These are phyloP conservation scores for Drosophila oshimai DNA, from an alignment of 1,140 invertebrate species.

Conservation along the genomic window DNA sequence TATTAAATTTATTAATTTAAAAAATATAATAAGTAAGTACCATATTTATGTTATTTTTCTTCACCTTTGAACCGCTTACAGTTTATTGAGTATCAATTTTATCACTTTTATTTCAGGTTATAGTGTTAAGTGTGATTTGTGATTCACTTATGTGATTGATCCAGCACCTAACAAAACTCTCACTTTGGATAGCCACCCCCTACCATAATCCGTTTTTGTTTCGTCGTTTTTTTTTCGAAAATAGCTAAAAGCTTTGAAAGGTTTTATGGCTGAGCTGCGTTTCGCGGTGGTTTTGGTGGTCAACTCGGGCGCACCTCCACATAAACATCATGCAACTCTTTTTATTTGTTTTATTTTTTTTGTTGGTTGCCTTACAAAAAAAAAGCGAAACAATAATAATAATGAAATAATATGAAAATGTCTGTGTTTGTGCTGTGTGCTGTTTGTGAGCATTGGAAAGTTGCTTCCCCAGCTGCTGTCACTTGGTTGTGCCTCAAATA, in stretches of 20 bases:
- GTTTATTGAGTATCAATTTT: too few relatives aligned
- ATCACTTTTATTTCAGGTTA: too few relatives aligned
- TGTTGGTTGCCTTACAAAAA: conserved; percentile 10
- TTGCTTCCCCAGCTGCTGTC: conserved; percentile 66
- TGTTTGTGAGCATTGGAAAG: conserved; percentile 64
- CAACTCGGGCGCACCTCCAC: conserved; percentile 25
- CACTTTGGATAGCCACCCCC: not conserved
- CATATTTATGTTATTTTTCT: not conserved
- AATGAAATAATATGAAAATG: conserved; percentile 67
- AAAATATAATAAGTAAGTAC: too few relatives aligned
- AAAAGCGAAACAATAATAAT: conserved; percentile 65
- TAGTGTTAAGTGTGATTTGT: not conserved
- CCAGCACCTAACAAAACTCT: conserved; percentile 3
- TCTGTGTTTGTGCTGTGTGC: conserved; percentile 8
- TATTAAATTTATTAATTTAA: too few relatives aligned
- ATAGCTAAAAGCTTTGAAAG: conserved; percentile 31
- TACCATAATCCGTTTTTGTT: not conserved
- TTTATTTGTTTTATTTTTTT: conserved; percentile 27
- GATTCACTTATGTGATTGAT: conserved; percentile 4
- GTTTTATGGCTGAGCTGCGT: conserved; percentile 46
- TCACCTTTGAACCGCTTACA: too few relatives aligned
- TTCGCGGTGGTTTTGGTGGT: conserved; percentile 35
- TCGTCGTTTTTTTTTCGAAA: not conserved
- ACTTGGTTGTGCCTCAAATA: conserved; percentile 43
- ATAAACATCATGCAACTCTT: conserved; percentile 49